A percentile compares a stretch with the other conserved stretches of the same genome.
phyloP scores from a whole-genome alignment of 2,113 vertebrate species.

The Python bivittatus region DNA sequence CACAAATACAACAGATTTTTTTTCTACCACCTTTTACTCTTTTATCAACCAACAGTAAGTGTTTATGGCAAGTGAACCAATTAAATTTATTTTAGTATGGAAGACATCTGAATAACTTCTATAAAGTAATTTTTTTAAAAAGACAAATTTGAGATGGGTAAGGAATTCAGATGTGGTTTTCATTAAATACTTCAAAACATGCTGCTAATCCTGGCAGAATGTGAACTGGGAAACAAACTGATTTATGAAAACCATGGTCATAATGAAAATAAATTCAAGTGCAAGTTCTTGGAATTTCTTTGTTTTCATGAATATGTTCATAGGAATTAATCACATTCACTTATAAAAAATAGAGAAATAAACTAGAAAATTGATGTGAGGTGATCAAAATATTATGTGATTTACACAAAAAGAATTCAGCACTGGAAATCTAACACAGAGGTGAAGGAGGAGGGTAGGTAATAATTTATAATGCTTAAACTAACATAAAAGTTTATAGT shows the following conservation, averaged over 20 bases:
- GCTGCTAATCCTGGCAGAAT: not conserved
- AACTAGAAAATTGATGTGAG: not conserved
- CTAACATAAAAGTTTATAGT: not conserved
- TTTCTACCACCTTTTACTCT: slow-evolving; percentile 52
- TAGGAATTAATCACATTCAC: not conserved
- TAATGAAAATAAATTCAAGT: not conserved
- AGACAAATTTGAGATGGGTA: not conserved
- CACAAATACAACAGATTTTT: slow-evolving; percentile 51
- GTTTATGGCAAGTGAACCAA: slow-evolving; percentile 52
- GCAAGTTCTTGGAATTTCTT: not conserved
- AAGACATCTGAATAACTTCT: slow-evolving; percentile 54
- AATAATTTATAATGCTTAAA: not conserved
- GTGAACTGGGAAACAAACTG: slow-evolving; percentile 22
- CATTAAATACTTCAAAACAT: not conserved
- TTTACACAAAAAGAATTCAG: not conserved
- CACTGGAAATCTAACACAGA: not conserved
- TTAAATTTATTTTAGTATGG: slow-evolving; percentile 51
- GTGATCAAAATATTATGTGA: not conserved
- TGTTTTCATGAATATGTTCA: not conserved
- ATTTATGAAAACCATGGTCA: not conserved
- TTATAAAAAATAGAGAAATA: not conserved
- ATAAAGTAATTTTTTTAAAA: slow-evolving; percentile 15
- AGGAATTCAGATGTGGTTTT: not conserved
- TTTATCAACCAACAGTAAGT: slow-evolving; percentile 51
- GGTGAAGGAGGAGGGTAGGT: not conserved